Base-by-base conservation (phyloP, 1,140 invertebrate genomes). In the Heliconius himera region DNA sequence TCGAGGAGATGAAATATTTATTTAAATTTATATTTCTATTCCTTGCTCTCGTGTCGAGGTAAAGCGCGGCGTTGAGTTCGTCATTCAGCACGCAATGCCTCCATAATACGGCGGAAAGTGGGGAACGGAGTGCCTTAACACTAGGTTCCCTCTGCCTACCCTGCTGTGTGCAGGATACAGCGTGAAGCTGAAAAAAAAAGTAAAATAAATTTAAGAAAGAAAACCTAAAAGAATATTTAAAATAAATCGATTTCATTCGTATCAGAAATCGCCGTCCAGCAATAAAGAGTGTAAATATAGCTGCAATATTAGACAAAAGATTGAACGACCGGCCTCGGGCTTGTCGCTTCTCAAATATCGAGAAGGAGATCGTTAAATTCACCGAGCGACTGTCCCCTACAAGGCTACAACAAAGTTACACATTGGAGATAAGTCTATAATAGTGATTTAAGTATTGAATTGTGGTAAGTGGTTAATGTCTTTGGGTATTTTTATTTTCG, bases 291-390 rank as follows among this genome's bases (percentile, higher is more conserved):
- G 54, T 60, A 73, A 78, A 78, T 78, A 78, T 33, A 73, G 60
- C 66, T 73, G 70, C 81, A 80, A 82, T 82, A 77, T 80, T 78
- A 70, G 71, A 82, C 78, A 82, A 82, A 82, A 82, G 81, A 82
- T 79, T 74, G 51, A 80, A 75, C 71, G 73, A 60, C 26, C 70
- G 49, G 81, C 81, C 78, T 18, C 56, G n/a, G 81, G 81, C 81
- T 77, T 80, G 76, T 80, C 81, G 81, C 71, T 74, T 73, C 81
- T 77, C 72, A 73, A 78, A 70, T 74, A 82, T 75, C 77, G 73
- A 71, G 71, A 82, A 71, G 71, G 72, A 77, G 79, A 75, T 82
- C 81, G 78, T 82, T 80, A 80, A 82, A 82, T 80, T 77, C 81
- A 80, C 77, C 79, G 75, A 76, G 66, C 66, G 81, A 77, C 70